These are phyloP conservation scores for Hipparchia sbordonii DNA, from an alignment of 2,888 invertebrate genomes.

Conservation along the genomic window DNA sequence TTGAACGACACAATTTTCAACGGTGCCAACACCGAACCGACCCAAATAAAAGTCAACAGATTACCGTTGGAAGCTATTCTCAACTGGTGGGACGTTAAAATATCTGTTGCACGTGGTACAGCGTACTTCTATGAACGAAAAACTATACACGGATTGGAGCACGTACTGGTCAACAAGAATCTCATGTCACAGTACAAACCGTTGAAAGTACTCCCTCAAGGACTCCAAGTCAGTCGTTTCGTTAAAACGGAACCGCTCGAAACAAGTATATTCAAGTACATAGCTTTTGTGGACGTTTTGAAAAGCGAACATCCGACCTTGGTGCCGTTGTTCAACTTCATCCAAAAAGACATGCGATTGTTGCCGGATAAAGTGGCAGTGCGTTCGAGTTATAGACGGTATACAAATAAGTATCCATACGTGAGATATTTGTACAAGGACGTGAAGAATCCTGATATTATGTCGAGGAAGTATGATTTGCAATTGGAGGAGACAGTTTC, in stretches of 20 bases:
- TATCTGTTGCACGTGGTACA: slow-evolving; percentile 40
- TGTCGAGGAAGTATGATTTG: slow-evolving; percentile 49
- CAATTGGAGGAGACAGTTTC: slow-evolving; percentile 56
- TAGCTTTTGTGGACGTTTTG: slow-evolving; percentile 18
- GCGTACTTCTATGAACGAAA: slow-evolving; percentile 42
- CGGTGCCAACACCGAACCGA: slow-evolving; percentile 38
- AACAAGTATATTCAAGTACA: slow-evolving; percentile 4
- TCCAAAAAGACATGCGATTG: slow-evolving; percentile 30
- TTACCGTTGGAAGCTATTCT: slow-evolving; percentile 48
- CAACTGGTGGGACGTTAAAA: slow-evolving; percentile 51
- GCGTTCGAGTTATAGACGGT: slow-evolving; percentile 31
- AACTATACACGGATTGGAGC: slow-evolving; percentile 46
- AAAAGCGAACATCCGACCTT: not conserved
- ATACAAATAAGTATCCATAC: slow-evolving; percentile 53
- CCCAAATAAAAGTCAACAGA: slow-evolving; percentile 41
- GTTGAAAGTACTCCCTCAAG: slow-evolving; percentile 29
- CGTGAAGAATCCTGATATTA: slow-evolving; percentile 23
- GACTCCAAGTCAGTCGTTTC: slow-evolving; percentile 32
- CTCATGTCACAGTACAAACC: slow-evolving; percentile 25
- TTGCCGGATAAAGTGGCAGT: slow-evolving; percentile 28
- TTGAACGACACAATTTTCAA: slow-evolving; percentile 56
- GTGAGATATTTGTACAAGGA: slow-evolving; percentile 55
- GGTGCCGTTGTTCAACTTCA: slow-evolving; percentile 33
- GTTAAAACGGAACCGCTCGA: not conserved
- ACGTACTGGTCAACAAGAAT: slow-evolving; percentile 51